Evolutionary conservation across 2,113 vertebrate genomes (phyloP).

Genomic region (Desmodus rotundus): DNA sequence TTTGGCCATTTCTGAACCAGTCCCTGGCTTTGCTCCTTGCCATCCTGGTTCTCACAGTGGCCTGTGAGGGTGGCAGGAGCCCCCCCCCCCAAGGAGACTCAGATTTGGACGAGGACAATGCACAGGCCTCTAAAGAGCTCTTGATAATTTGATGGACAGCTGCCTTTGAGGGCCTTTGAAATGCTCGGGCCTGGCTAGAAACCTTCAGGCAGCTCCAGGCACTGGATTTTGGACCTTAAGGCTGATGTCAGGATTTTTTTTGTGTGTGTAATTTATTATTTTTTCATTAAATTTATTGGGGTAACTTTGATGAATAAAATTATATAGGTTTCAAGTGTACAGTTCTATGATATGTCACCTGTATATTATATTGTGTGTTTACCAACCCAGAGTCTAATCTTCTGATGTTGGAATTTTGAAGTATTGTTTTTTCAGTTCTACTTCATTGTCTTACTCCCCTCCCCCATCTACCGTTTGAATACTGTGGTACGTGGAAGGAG

Average conservation of each 20-base stretch:
- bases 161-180: background rate
- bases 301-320: background rate
- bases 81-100: background rate
- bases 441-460: background rate
- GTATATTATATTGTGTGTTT: background rate
- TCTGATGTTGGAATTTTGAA: background rate
- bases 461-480: background rate
- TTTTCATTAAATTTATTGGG: background rate
- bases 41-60: background rate
- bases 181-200: background rate
- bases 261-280: background rate
- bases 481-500: background rate
- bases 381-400: background rate
- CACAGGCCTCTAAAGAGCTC: background rate
- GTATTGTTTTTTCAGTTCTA: background rate
- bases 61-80: background rate
- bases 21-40: background rate
- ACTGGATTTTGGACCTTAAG: background rate
- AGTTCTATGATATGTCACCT: background rate
- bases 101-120: background rate
- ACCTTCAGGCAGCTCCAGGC: background rate
- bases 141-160: background rate
- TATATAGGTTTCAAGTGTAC: background rate
- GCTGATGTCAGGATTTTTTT: background rate
- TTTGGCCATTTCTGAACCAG: background rate